Evolutionary conservation across 2,113 vertebrate species (phyloP).

Genomic region (Scopus umbretta): DNA sequence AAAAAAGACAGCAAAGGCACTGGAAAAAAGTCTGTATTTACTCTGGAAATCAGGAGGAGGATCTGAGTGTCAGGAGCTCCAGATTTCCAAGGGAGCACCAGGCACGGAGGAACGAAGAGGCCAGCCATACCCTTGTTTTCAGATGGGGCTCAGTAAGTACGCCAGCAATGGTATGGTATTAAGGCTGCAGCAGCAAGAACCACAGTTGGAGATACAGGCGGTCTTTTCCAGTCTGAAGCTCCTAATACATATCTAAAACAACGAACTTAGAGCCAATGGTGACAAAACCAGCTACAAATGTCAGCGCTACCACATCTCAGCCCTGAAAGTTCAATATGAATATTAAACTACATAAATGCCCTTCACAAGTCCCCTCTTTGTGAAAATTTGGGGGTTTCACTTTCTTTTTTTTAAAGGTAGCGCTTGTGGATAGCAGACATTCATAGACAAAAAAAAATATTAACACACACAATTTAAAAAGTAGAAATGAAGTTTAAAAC

Average conservation of each 20-base stretch:
- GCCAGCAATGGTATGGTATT: accelerated
- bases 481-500: background rate
- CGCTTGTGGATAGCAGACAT: background rate
- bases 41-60: background rate
- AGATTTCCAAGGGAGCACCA: background rate
- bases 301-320: background rate
- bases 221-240: background rate
- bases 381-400: background rate
- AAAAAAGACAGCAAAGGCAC: background rate
- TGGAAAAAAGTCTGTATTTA: background rate
- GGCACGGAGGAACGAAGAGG: background rate
- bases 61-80: background rate
- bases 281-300: background rate
- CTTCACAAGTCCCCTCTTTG: background rate
- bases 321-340: background rate
- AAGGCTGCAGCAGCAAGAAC: background rate
- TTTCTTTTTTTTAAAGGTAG: background rate
- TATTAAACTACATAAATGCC: background rate
- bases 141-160: background rate
- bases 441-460: background rate
- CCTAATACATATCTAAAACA: background rate
- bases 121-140: background rate
- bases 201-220: background rate
- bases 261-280: background rate
- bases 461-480: background rate